A percentile compares a stretch with the other conserved stretches of the same genome.
Conservation (phyloP, 2,113 vertebrate species). For the Tyrannus savana region DNA sequence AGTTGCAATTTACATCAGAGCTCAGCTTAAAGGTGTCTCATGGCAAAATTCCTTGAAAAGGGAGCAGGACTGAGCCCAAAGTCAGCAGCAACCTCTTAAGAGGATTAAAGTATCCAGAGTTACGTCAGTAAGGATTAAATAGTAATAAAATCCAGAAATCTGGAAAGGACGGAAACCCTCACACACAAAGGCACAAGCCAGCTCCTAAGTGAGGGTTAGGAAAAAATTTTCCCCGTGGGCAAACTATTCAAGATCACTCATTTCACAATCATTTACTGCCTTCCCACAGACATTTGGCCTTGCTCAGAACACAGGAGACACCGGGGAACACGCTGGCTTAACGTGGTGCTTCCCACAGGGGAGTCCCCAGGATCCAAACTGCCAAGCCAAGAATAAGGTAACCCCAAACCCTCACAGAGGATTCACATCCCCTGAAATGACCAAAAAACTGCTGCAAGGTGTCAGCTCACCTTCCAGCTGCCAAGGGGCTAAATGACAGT, state of each 20-base stretch:
- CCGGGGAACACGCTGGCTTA: neutral
- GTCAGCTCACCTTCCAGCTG: neutral
- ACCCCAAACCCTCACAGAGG: neutral
- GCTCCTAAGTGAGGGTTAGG: neutral
- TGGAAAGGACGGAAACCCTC: conserved; percentile 30
- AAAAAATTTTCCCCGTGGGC: neutral
- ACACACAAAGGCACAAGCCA: neutral
- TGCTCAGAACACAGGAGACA: neutral
- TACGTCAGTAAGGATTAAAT: conserved; percentile 38
- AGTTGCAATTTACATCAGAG: neutral
- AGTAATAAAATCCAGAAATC: conserved; percentile 45
- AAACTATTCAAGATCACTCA: neutral
- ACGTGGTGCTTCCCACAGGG: neutral
- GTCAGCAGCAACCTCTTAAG: conserved; percentile 30
- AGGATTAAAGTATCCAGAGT: conserved; percentile 23
- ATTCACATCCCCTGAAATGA: neutral
- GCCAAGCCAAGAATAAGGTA: neutral
- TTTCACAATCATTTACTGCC: neutral
- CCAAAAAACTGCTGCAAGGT: neutral
- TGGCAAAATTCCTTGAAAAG: conserved; percentile 46
- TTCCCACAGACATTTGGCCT: neutral
- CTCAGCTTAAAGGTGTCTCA: conserved; percentile 9
- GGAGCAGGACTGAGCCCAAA: conserved; percentile 44
- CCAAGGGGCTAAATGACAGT: neutral
- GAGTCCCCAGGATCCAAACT: neutral